Conservation (phyloP, 1,140 invertebrate genomes). For the Nasonia giraulti region DNA sequence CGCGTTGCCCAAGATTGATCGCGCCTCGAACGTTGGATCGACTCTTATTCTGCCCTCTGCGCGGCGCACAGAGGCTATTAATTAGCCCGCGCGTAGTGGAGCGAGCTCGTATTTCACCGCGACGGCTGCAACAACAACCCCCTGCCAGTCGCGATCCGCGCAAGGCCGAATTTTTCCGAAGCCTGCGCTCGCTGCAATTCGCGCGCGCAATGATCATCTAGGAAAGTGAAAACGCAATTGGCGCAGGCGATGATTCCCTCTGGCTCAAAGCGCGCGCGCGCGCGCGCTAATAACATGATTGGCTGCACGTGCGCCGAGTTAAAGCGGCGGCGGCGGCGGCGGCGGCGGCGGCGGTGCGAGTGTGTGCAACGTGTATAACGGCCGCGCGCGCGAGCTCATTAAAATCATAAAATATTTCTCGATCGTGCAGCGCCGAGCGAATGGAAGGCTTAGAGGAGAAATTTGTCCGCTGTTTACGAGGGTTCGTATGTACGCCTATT, state of each 20-base stretch:
- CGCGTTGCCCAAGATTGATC: slow-evolving; percentile 34
- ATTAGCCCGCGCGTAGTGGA: background rate
- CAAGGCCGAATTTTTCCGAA: slow-evolving; percentile 2
- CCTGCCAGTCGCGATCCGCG: background rate
- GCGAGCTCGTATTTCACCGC: slow-evolving; percentile 30
- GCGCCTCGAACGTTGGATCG: background rate
- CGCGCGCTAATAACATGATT: slow-evolving; percentile 26
- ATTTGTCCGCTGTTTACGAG: slow-evolving; percentile 9
- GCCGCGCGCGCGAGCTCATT: slow-evolving; percentile 9
- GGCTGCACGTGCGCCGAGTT: slow-evolving; percentile 8
- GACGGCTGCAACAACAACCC: background rate
- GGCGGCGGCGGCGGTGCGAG: background rate
- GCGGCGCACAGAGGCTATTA: background rate
- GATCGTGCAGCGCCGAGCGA: background rate
- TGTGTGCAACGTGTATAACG: background rate
- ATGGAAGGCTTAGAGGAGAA: background rate
- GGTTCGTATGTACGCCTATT: background rate
- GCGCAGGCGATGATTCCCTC: background rate
- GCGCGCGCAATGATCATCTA: background rate
- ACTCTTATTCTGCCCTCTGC: background rate
- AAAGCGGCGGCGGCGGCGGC: background rate
- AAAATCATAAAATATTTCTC: slow-evolving; percentile 32
- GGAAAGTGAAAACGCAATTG: slow-evolving; percentile 22
- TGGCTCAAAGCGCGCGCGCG: background rate
- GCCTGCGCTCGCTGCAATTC: background rate